Base-by-base conservation (phyloP, 30 jellyfish, hydroid and myxozoan species). In the Chrysaora quinquecirrha region DNA sequence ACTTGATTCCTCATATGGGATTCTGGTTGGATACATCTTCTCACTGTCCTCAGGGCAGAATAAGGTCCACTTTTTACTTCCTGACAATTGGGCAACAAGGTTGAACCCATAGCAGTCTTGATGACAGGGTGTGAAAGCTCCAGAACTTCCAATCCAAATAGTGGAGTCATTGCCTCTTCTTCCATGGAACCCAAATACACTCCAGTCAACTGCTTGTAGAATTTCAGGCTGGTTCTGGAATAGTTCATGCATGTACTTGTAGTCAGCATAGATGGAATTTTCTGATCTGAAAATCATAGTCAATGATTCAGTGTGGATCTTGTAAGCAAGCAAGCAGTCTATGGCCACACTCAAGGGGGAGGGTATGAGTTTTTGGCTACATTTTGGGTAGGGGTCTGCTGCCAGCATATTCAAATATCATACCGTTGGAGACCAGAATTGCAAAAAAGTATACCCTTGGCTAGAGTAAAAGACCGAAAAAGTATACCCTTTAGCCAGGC, bases 1-100 rank as follows among this genome's bases (percentile, higher is more conserved):
- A 62, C 97, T 95, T 1, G 99, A 95, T 67, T 95, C 99, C 70
- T 95, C 99, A 80, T 84, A 95, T 18, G 99, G 99, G 33, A 95
- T 73, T 46, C 99, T 87, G 1, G 94, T 49, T 73, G 97, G 97
- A 21, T 78, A 83, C 56, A 94, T 16, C 24, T 60, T 48, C 0
- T 68, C 90, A 1, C 76, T 64, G 31, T 88, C 95, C 11, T 38
- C 60, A 1, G 97, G 97, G 10, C 75, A 73, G 47, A 78, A 83
- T 87, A 95, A 31, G 0, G 81, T 68, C 99, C 99, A 95, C 65
- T 48, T 38, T 50, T 95, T 95, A 34, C 54, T 65, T 12, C 99
- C 99, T 30, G 75, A 58, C 14, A 89, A 78, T 58, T 88, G 97
- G 30, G 99, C 97, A 58, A 88, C 96, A 18, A 95, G 89, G 73